Conservation (phyloP, 2,888 invertebrate species). For the Cosmia pyralina region DNA sequence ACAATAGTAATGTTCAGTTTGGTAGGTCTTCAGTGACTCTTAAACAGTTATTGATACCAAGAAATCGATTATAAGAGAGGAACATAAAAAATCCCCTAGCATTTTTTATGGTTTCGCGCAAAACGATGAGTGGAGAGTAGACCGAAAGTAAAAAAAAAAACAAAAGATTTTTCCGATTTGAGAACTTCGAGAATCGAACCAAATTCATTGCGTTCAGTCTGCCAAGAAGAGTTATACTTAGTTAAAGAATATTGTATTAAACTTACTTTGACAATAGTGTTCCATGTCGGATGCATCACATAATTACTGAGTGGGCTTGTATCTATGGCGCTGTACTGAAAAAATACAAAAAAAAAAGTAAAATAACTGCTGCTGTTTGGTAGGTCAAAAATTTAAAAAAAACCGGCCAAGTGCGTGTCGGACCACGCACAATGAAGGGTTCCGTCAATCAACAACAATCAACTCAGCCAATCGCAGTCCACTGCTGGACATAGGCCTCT, state of each 20-base stretch:
- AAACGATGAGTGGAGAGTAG: background rate
- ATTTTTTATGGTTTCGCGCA: background rate
- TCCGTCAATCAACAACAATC: too few species aligned
- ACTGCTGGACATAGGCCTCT: too few species aligned
- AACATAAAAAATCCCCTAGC: background rate
- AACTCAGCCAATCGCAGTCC: too few species aligned
- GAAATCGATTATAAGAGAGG: background rate
- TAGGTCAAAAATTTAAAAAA: background rate
- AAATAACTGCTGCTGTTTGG: background rate
- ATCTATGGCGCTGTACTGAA: constrained; percentile 98
- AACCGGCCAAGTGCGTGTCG: too few species aligned
- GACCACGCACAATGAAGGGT: too few species aligned
- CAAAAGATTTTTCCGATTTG: background rate
- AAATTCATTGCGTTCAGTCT: background rate
- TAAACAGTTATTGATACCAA: background rate
- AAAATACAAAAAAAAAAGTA: constrained; percentile 73
- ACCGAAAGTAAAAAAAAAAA: background rate
- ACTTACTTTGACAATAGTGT: constrained; percentile 96
- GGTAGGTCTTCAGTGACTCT: background rate
- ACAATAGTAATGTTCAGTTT: background rate
- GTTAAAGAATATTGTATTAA: background rate
- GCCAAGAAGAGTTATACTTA: background rate
- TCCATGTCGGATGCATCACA: constrained; percentile 99
- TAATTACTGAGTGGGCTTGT: constrained; percentile 98
- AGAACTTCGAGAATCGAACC: background rate